Conservation (phyloP, 2,888 invertebrate genomes). For the Cyclophora albipunctata region DNA sequence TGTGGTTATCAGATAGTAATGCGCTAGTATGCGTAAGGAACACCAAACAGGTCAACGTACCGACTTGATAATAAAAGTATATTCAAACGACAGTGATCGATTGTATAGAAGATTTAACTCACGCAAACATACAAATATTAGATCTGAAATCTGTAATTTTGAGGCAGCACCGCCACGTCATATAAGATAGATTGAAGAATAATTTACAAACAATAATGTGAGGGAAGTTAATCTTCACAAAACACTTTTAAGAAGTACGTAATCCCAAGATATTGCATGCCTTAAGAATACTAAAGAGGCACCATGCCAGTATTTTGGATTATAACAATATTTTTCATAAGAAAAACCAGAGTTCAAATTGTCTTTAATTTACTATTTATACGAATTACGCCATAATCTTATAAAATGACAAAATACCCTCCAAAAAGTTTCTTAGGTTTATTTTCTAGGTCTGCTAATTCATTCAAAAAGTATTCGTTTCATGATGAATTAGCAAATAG, state of each 20-base stretch:
- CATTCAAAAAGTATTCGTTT: too few relatives aligned
- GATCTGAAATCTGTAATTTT: constrained; percentile 47
- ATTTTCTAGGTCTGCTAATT: too few relatives aligned
- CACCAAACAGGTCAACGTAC: constrained; percentile 63
- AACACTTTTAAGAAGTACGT: neutral
- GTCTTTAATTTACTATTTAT: too few relatives aligned
- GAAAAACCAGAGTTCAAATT: too few relatives aligned
- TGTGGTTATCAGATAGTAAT: constrained; percentile 48
- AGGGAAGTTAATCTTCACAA: neutral
- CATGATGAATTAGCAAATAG: too few relatives aligned
- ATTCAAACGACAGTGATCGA: constrained; percentile 65
- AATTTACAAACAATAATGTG: constrained; percentile 9
- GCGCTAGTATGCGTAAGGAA: constrained; percentile 46
- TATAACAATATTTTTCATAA: too few relatives aligned
- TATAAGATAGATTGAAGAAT: constrained; percentile 37
- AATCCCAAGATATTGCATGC: constrained; percentile 1
- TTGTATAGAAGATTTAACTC: constrained; percentile 59
- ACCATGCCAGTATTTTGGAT: too few relatives aligned
- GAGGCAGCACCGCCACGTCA: constrained; percentile 46
- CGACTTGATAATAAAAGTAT: constrained; percentile 48
- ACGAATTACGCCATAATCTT: too few relatives aligned
- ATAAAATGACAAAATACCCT: too few relatives aligned
- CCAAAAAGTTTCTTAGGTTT: too few relatives aligned
- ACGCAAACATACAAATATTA: constrained; percentile 53
- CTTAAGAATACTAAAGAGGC: neutral